These are phyloP conservation scores for Zaprionus tsacasi DNA, from an alignment of 1,140 invertebrate genomes.

Conservation along the genomic window DNA sequence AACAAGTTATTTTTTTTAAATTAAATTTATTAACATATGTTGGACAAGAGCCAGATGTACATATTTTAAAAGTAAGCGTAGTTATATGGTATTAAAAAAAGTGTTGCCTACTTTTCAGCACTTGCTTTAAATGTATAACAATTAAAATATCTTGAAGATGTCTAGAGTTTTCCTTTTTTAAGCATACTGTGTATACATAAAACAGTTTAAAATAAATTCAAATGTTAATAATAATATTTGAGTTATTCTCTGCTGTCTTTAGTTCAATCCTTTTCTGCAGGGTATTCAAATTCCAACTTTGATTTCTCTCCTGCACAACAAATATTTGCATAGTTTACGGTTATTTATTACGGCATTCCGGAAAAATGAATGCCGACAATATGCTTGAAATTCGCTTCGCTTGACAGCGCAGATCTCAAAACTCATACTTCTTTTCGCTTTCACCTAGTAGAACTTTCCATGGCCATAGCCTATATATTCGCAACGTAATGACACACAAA, in stretches of 20 bases:
- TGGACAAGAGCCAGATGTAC: too few relatives aligned
- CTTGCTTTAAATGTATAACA: too few relatives aligned
- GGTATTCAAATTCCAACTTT: neutral
- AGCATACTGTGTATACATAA: neutral
- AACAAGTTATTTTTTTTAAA: too few relatives aligned
- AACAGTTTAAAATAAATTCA: neutral
- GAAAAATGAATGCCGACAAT: neutral
- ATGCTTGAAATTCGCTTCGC: neutral
- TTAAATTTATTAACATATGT: too few relatives aligned
- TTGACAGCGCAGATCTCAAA: neutral
- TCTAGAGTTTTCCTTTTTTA: too few relatives aligned
- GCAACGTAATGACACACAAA: conserved; percentile 60
- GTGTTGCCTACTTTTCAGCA: neutral
- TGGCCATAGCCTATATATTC: conserved; percentile 36
- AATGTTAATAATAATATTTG: neutral
- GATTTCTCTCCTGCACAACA: neutral
- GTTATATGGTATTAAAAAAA: neutral
- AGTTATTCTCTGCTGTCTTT: neutral
- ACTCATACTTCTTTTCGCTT: conserved; percentile 14
- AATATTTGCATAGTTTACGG: neutral
- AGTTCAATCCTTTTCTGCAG: neutral
- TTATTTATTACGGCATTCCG: neutral
- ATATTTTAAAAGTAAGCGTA: neutral
- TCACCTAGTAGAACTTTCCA: conserved; percentile 34
- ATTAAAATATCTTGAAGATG: too few relatives aligned